Evolutionary conservation across 1,140 invertebrate species (phyloP).

Genomic region (Carposina sasakii): DNA sequence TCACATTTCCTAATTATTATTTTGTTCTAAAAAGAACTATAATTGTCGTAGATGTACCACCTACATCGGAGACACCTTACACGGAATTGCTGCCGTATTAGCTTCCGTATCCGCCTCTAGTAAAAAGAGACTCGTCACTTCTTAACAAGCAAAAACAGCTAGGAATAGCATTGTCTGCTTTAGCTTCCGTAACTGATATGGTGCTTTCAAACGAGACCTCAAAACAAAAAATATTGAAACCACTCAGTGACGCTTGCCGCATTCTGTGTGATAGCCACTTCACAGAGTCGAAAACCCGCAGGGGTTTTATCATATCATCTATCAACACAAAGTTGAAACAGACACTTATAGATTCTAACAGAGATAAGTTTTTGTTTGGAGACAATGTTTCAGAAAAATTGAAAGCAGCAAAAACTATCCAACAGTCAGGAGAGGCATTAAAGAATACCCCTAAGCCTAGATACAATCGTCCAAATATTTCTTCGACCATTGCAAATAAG

Average conservation of each 20-base stretch:
- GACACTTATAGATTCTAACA: not conserved
- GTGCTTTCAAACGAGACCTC: not conserved
- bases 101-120: too few species aligned
- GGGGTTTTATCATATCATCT: not conserved
- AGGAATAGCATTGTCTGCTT: not conserved
- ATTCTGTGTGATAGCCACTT: too few species aligned
- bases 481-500: not conserved
- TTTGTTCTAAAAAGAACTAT: too few species aligned
- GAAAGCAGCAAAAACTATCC: constrained; percentile 7
- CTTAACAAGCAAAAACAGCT: constrained; percentile 5
- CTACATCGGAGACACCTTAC: too few species aligned
- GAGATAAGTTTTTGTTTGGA: constrained; percentile 10
- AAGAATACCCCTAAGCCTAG: constrained; percentile 1
- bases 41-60: too few species aligned
- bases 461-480: not conserved
- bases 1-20: too few species aligned
- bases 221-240: constrained; percentile 2
- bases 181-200: not conserved
- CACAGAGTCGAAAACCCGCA: constrained; percentile 8
- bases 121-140: constrained; percentile 6
- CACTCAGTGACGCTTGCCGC: constrained; percentile 3
- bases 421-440: constrained; percentile 7
- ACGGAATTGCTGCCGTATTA: too few species aligned
- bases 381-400: constrained; percentile 16
- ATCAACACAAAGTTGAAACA: constrained; percentile 8